phyloP scores from a whole-genome alignment of 1,140 invertebrate genomes.

The Caenorhabditis latens region DNA sequence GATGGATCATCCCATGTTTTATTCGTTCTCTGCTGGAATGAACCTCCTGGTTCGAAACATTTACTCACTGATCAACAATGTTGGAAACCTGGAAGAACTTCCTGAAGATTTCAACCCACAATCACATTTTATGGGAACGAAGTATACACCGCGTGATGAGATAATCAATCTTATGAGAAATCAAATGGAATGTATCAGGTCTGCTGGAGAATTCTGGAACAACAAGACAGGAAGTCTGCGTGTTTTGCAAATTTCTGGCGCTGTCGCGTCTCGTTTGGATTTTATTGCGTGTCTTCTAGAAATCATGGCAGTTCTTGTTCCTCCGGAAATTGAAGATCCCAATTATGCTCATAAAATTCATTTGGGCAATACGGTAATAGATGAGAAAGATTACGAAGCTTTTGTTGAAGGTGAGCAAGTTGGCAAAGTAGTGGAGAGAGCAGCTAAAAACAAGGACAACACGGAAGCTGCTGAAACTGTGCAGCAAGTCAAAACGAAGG shows the following conservation, averaged over 20 bases:
- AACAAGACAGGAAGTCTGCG: too few species aligned
- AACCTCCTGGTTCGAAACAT: slow-evolving; percentile 19
- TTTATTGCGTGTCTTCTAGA: neutral
- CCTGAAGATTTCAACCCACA: slow-evolving; percentile 39
- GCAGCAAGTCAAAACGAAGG: too few species aligned
- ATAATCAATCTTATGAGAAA: neutral
- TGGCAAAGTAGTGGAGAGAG: neutral
- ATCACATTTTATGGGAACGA: neutral
- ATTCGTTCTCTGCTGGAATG: neutral
- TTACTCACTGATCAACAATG: slow-evolving; percentile 5
- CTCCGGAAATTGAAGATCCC: slow-evolving; percentile 28
- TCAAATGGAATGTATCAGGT: neutral
- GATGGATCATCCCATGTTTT: neutral
- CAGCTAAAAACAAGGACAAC: too few species aligned
- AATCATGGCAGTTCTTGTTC: neutral
- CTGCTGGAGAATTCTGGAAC: neutral
- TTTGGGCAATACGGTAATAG: neutral
- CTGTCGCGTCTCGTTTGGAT: neutral
- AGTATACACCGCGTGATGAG: neutral
- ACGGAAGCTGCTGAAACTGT: too few species aligned
- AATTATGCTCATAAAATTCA: neutral
- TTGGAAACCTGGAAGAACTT: slow-evolving; percentile 21
- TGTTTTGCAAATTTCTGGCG: neutral
- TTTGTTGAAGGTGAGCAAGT: neutral
- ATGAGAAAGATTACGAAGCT: neutral